A percentile compares a stretch with the other conserved stretches of the same genome.
These are phyloP conservation scores for Plebejus melissa DNA, from an alignment of 2,888 invertebrate species.

Conservation along the genomic window DNA sequence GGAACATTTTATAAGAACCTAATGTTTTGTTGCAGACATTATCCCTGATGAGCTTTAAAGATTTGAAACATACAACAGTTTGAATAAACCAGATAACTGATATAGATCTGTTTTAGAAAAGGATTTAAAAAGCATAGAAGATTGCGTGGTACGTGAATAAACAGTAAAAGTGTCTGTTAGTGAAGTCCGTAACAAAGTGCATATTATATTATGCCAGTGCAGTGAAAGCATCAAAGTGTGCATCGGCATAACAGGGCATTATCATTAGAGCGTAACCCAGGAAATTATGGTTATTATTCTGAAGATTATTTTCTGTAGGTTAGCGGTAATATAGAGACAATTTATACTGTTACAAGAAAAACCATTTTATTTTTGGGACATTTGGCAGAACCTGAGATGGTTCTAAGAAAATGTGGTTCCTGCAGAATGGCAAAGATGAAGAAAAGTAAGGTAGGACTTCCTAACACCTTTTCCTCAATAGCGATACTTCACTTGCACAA, in stretches of 20 bases:
- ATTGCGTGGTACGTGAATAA: neutral
- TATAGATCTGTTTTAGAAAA: neutral
- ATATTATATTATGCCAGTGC: neutral
- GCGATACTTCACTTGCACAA: neutral
- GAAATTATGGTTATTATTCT: neutral
- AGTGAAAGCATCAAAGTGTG: neutral
- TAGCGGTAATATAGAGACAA: too few species aligned
- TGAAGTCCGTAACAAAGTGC: neutral
- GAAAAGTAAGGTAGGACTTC: too few species aligned
- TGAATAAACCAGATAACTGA: neutral
- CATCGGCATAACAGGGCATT: neutral
- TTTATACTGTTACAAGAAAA: too few species aligned
- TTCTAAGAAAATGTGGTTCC: neutral
- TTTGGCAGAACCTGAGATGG: too few species aligned
- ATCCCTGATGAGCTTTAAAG: neutral
- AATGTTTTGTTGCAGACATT: neutral
- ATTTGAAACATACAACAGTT: neutral
- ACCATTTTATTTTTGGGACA: too few species aligned
- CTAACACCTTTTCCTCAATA: neutral
- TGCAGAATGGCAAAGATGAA: neutral
- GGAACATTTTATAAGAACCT: neutral
- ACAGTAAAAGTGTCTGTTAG: too few species aligned
- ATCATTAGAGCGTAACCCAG: neutral
- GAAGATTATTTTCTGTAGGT: neutral
- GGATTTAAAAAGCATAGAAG: too few species aligned